Conservation (phyloP, 1,140 invertebrate species). For the Drosophila orosa region DNA sequence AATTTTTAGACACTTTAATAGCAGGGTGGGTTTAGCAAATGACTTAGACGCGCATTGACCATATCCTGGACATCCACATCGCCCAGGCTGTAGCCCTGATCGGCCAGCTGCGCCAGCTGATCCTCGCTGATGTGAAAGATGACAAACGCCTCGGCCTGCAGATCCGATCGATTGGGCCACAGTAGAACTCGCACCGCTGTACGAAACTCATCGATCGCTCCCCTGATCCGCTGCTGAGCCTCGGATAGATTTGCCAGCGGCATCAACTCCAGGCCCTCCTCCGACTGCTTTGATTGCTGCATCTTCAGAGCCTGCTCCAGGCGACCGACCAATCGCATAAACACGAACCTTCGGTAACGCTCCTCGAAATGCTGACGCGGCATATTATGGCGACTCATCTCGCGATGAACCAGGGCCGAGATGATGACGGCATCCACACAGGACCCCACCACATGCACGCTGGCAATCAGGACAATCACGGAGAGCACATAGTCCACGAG, state of each 20-base stretch:
- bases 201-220: constrained; percentile 59
- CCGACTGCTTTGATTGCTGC: constrained; percentile 36
- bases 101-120: constrained; percentile 25
- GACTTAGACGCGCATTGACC: constrained; percentile 36
- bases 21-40: constrained; percentile 56
- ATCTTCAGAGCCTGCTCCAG: constrained; percentile 49
- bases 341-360: constrained; percentile 56
- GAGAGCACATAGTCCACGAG: constrained; percentile 42
- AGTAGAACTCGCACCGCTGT: constrained; percentile 45
- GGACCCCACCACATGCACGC: constrained; percentile 39
- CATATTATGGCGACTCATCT: constrained; percentile 26
- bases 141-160: constrained; percentile 47
- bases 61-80: constrained; percentile 21
- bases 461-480: constrained; percentile 25
- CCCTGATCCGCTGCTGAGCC: constrained; percentile 49
- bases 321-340: constrained; percentile 61
- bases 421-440: constrained; percentile 43
- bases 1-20: constrained; percentile 34
- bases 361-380: constrained; percentile 49
- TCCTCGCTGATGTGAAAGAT: constrained; percentile 56
- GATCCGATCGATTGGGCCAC: constrained; percentile 54
- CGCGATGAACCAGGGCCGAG: constrained; percentile 29
- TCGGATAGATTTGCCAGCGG: constrained; percentile 12
- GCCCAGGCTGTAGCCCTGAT: constrained; percentile 42
- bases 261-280: not conserved